Percentiles rank a stretch among this genome's conserved stretches.
phyloP scores from a whole-genome alignment of 1,140 invertebrate species.

The Zaprionus taronus region DNA sequence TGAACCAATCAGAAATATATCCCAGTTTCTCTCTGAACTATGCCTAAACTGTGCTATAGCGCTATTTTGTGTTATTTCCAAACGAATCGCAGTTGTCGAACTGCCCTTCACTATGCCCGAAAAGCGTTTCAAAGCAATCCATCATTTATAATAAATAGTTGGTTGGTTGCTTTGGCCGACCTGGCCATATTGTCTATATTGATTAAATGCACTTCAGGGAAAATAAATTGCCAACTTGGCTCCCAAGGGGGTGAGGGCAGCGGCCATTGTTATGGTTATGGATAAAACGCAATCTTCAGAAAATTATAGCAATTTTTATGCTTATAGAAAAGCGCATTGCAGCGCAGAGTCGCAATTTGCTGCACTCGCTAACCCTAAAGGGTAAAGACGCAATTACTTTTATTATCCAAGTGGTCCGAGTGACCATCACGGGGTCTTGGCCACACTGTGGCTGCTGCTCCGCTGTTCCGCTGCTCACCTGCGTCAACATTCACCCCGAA shows the following conservation, averaged over 20 bases:
- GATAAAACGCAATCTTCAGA: slow-evolving; percentile 80
- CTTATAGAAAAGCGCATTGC: slow-evolving; percentile 77
- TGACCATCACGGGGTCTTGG: neutral
- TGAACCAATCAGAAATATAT: too few relatives aligned
- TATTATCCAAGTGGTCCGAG: slow-evolving; percentile 64
- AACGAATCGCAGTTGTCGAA: neutral
- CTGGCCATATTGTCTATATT: slow-evolving; percentile 60
- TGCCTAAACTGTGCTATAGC: neutral
- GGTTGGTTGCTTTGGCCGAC: neutral
- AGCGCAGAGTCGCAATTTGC: slow-evolving; percentile 67
- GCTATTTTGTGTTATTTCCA: neutral
- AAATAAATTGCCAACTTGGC: slow-evolving; percentile 43
- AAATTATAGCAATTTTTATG: slow-evolving; percentile 84
- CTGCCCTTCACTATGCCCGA: slow-evolving; percentile 33
- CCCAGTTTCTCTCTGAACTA: neutral
- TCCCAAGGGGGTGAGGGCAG: slow-evolving; percentile 8
- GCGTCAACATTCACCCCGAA: slow-evolving; percentile 48
- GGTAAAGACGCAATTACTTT: slow-evolving; percentile 84
- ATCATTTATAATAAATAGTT: slow-evolving; percentile 74
- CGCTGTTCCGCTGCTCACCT: slow-evolving; percentile 7
- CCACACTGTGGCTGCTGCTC: neutral
- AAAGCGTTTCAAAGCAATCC: slow-evolving; percentile 58
- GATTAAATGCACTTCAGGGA: slow-evolving; percentile 62
- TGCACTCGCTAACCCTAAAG: slow-evolving; percentile 80
- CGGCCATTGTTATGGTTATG: slow-evolving; percentile 64